These are phyloP conservation scores for Epicampocera succincta DNA, from an alignment of 2,888 invertebrate species.

Conservation along the genomic window DNA sequence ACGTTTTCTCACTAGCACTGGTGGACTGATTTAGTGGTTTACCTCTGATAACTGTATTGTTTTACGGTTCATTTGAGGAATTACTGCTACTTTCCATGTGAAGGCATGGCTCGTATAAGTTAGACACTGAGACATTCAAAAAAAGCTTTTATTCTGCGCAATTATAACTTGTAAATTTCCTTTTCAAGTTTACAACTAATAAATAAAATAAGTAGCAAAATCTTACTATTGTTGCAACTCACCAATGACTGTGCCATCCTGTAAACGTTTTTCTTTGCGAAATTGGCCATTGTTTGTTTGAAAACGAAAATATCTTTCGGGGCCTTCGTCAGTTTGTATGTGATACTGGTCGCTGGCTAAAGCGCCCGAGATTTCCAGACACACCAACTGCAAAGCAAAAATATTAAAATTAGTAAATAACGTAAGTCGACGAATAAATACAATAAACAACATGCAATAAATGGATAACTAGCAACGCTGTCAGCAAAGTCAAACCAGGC, in stretches of 20 bases:
- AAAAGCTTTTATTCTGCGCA: too few relatives aligned
- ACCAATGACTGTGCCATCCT: constrained; percentile 94
- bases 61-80: too few relatives aligned
- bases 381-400: constrained; percentile 72
- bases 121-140: too few relatives aligned
- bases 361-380: constrained; percentile 46
- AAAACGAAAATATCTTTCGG: constrained; percentile 93
- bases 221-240: constrained; percentile 63
- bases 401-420: constrained; percentile 11
- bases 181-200: too few relatives aligned
- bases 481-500: constrained; percentile 24
- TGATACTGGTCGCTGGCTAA: constrained; percentile 86
- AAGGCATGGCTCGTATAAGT: too few relatives aligned
- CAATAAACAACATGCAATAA: not conserved
- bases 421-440: not conserved
- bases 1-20: too few relatives aligned
- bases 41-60: too few relatives aligned
- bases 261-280: constrained; percentile 92
- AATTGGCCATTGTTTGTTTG: constrained; percentile 95
- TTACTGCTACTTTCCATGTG: too few relatives aligned
- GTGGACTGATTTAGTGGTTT: too few relatives aligned
- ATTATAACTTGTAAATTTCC: too few relatives aligned
- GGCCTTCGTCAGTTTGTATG: constrained; percentile 96
- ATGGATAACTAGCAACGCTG: constrained; percentile 25
- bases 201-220: too few relatives aligned